Evolutionary conservation across 1,140 invertebrate species (phyloP).

Genomic region (Pectinophora gossypiella): DNA sequence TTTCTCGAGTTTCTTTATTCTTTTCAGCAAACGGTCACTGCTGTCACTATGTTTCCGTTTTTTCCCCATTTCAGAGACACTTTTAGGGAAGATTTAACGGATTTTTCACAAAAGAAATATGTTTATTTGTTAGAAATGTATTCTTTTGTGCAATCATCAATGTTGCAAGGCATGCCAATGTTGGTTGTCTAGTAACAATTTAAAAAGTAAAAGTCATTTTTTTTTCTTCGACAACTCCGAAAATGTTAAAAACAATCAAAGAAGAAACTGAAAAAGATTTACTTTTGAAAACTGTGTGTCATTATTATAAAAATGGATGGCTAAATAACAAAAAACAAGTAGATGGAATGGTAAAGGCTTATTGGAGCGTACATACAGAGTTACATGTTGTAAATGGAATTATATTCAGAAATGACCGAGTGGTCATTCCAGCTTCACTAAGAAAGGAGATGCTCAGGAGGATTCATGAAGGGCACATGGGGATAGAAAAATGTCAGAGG

Average conservation of each 20-base stretch:
- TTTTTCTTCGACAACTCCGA: too few species aligned
- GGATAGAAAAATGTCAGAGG: conserved; percentile 29
- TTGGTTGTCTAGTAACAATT: too few species aligned
- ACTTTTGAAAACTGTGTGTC: not conserved
- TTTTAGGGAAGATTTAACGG: too few species aligned
- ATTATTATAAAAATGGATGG: conserved; percentile 7
- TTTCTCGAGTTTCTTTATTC: too few species aligned
- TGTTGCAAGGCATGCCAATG: too few species aligned
- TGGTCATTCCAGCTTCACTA: conserved; percentile 4
- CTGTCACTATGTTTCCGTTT: too few species aligned
- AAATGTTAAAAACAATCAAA: not conserved
- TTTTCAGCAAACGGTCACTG: too few species aligned
- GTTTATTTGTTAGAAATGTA: too few species aligned
- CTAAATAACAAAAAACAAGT: conserved; percentile 2
- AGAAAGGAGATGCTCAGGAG: conserved; percentile 17
- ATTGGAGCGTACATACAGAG: conserved; percentile 3
- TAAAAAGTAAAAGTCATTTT: too few species aligned
- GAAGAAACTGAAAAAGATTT: conserved; percentile 5
- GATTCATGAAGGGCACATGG: conserved; percentile 32
- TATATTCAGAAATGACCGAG: not conserved
- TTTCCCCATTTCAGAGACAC: too few species aligned
- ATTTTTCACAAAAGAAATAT: too few species aligned
- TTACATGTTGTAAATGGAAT: conserved; percentile 4
- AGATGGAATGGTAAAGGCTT: not conserved
- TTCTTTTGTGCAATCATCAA: too few species aligned